Evolutionary conservation across 2,113 vertebrate genomes (phyloP).

Genomic region (Megaceryle maxima): DNA sequence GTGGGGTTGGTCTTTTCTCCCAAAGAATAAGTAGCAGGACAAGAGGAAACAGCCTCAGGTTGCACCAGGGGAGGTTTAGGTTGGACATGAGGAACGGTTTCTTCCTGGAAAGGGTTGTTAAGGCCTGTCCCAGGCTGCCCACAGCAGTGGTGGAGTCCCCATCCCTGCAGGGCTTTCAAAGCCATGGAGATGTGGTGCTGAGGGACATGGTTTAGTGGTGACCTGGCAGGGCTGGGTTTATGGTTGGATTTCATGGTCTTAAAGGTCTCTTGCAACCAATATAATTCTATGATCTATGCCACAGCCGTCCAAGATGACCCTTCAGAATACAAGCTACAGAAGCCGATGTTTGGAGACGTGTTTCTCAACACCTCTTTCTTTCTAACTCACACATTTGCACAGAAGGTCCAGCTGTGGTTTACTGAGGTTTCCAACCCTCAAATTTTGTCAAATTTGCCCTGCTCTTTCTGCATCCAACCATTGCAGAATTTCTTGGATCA

Average conservation of each 20-base stretch:
- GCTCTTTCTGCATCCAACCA: background rate
- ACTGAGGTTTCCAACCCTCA: background rate
- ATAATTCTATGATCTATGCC: background rate
- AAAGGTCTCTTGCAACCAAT: background rate
- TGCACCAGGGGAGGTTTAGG: background rate
- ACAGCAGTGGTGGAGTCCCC: background rate
- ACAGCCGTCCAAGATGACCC: background rate
- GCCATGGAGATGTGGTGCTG: background rate
- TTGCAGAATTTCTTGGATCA: background rate
- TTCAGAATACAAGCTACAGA: background rate
- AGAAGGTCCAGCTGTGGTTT: background rate
- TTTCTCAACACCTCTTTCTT: background rate
- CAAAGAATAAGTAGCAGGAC: background rate
- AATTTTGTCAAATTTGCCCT: background rate
- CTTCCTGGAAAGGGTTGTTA: background rate
- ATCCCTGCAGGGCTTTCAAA: background rate
- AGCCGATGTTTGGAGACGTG: background rate
- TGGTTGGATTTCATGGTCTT: too few species aligned
- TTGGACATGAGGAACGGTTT: background rate
- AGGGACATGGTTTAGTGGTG: background rate
- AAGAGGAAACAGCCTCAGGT: background rate
- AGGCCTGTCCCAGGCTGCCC: background rate
- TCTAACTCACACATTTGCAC: accelerated
- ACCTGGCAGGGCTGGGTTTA: background rate
- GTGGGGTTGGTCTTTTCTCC: background rate